Conservation (phyloP, 37 sponge, comb jelly and placozoan genomes). For the Hexactinellida sp. region DNA sequence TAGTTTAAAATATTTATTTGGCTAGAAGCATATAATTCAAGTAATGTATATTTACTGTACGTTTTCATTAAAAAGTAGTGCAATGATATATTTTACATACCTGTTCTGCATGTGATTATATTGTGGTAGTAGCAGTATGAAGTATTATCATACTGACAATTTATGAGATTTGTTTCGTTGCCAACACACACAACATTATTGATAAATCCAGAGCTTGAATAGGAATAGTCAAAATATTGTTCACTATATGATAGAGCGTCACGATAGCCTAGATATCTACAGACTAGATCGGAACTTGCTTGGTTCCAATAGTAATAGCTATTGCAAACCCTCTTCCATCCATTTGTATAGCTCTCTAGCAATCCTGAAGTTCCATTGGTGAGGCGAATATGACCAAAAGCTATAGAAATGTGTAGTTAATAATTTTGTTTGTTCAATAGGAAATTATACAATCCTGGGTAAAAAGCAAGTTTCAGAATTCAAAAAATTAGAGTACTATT, state of each 20-base stretch:
- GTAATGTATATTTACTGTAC: no score
- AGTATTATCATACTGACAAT: neutral
- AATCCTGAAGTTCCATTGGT: neutral
- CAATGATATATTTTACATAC: no score
- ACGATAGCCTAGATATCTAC: constrained; percentile 5
- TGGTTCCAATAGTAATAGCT: neutral
- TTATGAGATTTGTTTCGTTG: neutral
- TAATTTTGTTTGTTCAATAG: no score
- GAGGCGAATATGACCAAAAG: neutral
- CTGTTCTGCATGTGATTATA: neutral
- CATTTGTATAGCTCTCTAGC: neutral
- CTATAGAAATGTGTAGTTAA: neutral
- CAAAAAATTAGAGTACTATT: no score
- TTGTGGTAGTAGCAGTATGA: neutral
- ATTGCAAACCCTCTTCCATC: constrained; percentile 6
- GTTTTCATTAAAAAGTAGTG: no score
- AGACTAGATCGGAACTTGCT: neutral
- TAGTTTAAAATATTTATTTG: no score
- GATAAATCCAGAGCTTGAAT: neutral
- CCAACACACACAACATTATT: neutral
- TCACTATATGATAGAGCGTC: neutral
- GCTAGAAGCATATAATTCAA: no score
- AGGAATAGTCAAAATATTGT: neutral
- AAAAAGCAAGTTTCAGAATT: no score
- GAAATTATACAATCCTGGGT: no score